Evolutionary conservation across 1,140 invertebrate genomes (phyloP).

Genomic region (Lysiphlebus fabarum): DNA sequence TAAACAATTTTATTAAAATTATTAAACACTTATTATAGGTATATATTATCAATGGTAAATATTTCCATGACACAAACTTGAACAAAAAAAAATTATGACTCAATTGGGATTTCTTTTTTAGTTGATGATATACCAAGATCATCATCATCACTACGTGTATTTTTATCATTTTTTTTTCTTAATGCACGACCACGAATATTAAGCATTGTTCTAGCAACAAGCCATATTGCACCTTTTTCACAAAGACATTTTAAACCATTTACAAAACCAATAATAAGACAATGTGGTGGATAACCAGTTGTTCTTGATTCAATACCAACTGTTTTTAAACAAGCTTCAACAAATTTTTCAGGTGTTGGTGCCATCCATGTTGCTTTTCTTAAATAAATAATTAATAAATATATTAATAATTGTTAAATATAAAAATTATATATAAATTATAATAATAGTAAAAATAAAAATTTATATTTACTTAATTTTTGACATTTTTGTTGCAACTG

Average conservation of each 20-base stretch:
- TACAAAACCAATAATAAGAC: constrained; percentile 61
- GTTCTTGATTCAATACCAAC: constrained; percentile 72
- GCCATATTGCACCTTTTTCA: constrained; percentile 57
- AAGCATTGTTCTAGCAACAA: constrained; percentile 61
- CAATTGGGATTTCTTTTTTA: constrained; percentile 23
- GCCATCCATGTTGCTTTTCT: constrained; percentile 74
- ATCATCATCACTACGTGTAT: too few relatives aligned
- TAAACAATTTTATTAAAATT: too few relatives aligned
- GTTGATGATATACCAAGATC: constrained; percentile 27
- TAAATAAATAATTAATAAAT: constrained; percentile 8
- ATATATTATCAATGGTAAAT: neutral
- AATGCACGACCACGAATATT: constrained; percentile 59
- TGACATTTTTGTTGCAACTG: constrained; percentile 91
- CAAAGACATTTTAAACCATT: constrained; percentile 54
- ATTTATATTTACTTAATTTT: constrained; percentile 61
- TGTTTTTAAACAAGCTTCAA: constrained; percentile 71
- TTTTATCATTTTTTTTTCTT: constrained; percentile 31
- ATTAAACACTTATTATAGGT: too few relatives aligned
- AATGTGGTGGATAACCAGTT: constrained; percentile 76
- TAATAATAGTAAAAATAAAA: constrained; percentile 1
- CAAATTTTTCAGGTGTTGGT: constrained; percentile 75
- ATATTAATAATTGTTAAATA: constrained; percentile 6
- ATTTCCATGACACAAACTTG: constrained; percentile 18
- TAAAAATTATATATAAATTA: constrained; percentile 12
- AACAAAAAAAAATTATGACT: constrained; percentile 17